Conservation (phyloP, 2,888 invertebrate species). For the Trichopria drosophilae region DNA sequence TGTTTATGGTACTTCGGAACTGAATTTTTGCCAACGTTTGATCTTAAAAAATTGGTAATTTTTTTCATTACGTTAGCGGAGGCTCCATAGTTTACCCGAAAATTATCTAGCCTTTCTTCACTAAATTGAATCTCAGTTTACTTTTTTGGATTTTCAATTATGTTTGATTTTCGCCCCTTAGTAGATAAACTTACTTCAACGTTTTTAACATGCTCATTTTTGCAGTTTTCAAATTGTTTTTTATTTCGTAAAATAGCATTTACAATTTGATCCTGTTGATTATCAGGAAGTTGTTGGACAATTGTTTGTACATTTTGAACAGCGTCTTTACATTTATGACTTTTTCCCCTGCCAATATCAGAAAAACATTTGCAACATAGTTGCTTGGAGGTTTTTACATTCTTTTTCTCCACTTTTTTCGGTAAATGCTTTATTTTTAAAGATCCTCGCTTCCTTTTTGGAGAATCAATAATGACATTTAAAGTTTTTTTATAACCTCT, state of each 20-base stretch:
- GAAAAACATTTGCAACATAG: background rate
- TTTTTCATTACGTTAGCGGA: background rate
- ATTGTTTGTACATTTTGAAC: background rate
- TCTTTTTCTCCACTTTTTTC: background rate
- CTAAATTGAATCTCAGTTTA: background rate
- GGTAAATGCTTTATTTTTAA: background rate
- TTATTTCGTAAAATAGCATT: too few relatives aligned
- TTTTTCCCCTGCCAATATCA: background rate
- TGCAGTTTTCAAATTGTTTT: background rate
- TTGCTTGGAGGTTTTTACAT: background rate
- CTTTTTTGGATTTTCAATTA: background rate
- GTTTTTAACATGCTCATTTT: background rate
- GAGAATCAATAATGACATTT: background rate
- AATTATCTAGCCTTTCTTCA: background rate
- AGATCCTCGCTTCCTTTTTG: background rate
- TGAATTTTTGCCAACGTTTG: background rate
- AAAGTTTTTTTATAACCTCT: background rate
- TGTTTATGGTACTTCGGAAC: too few relatives aligned
- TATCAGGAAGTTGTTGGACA: background rate
- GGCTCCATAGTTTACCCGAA: background rate
- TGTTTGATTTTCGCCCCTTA: background rate
- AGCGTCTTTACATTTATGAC: background rate
- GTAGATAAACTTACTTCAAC: too few relatives aligned
- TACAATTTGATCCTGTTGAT: constrained; percentile 1
- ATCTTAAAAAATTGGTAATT: background rate